phyloP scores from a whole-genome alignment of 2,888 invertebrate genomes.

The Ethmia dodecea region DNA sequence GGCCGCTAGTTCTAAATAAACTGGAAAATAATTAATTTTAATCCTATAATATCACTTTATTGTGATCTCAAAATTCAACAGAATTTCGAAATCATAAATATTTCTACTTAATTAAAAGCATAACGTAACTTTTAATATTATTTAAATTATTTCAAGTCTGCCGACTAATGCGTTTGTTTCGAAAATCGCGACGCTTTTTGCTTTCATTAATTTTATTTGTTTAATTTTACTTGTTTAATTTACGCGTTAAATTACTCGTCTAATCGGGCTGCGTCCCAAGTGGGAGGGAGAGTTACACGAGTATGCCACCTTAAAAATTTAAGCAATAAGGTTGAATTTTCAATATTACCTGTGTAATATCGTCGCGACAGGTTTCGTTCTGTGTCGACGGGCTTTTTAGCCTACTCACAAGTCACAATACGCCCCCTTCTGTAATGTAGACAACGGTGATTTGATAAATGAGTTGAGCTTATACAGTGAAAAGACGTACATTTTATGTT shows the following conservation, averaged over 20 bases:
- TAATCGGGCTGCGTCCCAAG: conserved; percentile 31
- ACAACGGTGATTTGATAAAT: conserved; percentile 69
- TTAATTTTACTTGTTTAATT: conserved; percentile 60
- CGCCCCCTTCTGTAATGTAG: conserved; percentile 56
- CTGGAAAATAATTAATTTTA: no score
- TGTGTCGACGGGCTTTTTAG: conserved; percentile 59
- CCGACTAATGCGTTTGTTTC: conserved; percentile 41
- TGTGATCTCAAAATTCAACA: conserved; percentile 1
- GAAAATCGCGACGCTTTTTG: conserved; percentile 48
- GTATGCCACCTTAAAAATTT: not conserved
- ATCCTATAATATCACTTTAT: no score
- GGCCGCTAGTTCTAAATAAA: no score
- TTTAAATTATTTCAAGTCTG: conserved; percentile 27
- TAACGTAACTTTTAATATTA: conserved; percentile 12
- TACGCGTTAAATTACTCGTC: conserved; percentile 48
- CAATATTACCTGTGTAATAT: conserved; percentile 2
- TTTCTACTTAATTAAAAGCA: conserved; percentile 17
- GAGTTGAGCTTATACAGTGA: conserved; percentile 56
- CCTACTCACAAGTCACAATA: conserved; percentile 60
- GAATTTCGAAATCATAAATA: conserved; percentile 6
- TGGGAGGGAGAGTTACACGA: not conserved
- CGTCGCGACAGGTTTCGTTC: conserved; percentile 40
- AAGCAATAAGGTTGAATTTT: not conserved
- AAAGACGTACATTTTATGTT: conserved; percentile 49
- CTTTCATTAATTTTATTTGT: conserved; percentile 58